These are phyloP conservation scores for Serinus canaria DNA, from an alignment of 2,113 vertebrate species.

Conservation along the genomic window DNA sequence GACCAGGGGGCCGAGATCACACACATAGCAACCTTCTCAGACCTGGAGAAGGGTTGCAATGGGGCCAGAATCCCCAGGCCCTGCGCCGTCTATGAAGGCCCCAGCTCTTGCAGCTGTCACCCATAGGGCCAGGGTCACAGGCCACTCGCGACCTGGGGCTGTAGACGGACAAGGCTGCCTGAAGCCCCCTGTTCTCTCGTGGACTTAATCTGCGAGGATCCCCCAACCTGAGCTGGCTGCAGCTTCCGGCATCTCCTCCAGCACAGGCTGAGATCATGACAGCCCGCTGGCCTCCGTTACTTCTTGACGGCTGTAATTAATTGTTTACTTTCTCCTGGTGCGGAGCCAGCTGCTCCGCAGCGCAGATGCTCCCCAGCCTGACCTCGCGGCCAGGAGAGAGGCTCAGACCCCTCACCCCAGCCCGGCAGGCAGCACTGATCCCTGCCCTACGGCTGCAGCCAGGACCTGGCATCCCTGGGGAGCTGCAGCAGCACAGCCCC, in stretches of 20 bases:
- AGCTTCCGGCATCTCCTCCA: conserved; percentile 8
- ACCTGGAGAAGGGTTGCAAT: not conserved
- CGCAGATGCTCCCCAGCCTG: not conserved
- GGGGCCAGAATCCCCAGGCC: accelerated
- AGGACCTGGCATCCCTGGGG: not conserved
- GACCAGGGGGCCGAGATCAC: not conserved
- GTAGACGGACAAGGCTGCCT: not conserved
- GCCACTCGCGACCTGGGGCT: not conserved
- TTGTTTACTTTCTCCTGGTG: conserved; percentile 54
- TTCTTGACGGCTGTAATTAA: conserved; percentile 57
- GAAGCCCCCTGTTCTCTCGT: not conserved
- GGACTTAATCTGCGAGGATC: not conserved
- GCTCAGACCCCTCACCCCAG: not conserved
- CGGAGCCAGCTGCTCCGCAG: conserved; percentile 36
- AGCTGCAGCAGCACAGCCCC: not conserved
- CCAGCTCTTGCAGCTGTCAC: not conserved
- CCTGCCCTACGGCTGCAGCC: not conserved
- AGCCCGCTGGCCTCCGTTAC: conserved; percentile 38
- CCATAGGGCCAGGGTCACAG: accelerated
- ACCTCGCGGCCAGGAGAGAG: not conserved
- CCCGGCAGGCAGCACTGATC: not conserved
- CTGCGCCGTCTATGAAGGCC: accelerated
- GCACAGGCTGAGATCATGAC: conserved; percentile 31
- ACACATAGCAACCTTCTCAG: not conserved
- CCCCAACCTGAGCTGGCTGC: not conserved